These are phyloP conservation scores for Oostethus manadensis DNA, from an alignment of 2,113 vertebrate species.

Conservation along the genomic window DNA sequence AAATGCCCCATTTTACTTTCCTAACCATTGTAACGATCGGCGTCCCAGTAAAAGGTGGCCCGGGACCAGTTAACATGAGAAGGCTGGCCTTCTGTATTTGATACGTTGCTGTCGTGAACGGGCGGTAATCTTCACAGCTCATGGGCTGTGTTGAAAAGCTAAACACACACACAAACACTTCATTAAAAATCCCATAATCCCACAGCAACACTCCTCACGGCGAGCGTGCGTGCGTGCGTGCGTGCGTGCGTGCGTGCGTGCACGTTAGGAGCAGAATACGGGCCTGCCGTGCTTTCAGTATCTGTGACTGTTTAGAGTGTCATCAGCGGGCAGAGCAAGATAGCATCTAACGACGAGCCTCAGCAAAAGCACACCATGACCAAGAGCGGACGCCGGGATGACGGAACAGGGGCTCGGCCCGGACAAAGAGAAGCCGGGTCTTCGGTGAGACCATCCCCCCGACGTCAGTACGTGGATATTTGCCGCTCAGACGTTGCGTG, in stretches of 20 bases:
- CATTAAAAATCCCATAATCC: slow-evolving; percentile 55
- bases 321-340: slow-evolving; percentile 67
- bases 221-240: slow-evolving; percentile 3
- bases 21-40: too few species aligned
- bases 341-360: slow-evolving; percentile 69
- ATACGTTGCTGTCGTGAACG: neutral
- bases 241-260: slow-evolving; percentile 10
- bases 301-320: slow-evolving; percentile 70
- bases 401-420: neutral
- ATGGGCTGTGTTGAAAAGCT: slow-evolving; percentile 54
- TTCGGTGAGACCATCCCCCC: slow-evolving; percentile 25
- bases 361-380: slow-evolving; percentile 59
- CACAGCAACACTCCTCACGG: slow-evolving; percentile 47
- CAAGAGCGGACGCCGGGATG: neutral
- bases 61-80: too few species aligned
- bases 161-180: slow-evolving; percentile 58
- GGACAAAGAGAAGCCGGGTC: slow-evolving; percentile 5
- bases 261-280: slow-evolving; percentile 42
- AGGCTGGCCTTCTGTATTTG: neutral
- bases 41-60: too few species aligned
- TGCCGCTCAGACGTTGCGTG: slow-evolving; percentile 9
- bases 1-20: too few species aligned
- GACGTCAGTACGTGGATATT: slow-evolving; percentile 37
- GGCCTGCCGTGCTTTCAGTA: slow-evolving; percentile 55
- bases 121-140: slow-evolving; percentile 24